Evolutionary conservation across 2,113 vertebrate species (phyloP).

Genomic region (Macaca mulatta): DNA sequence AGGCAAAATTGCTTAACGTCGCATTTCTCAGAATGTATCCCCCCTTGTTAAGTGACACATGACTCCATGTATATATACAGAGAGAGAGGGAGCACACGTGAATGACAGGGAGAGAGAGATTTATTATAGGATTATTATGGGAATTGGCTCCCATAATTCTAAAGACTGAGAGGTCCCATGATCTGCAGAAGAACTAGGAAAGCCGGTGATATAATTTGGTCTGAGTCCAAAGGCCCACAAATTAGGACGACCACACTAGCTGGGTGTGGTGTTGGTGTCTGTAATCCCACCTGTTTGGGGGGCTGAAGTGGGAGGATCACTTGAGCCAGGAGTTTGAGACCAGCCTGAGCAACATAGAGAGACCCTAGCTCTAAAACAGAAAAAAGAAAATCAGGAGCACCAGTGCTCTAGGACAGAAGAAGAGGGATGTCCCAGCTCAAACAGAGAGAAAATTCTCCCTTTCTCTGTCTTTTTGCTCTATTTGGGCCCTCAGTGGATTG

Average conservation of each 20-base stretch:
- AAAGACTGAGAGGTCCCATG: neutral
- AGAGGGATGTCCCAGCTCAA: neutral
- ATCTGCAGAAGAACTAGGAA: neutral
- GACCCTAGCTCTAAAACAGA: no score
- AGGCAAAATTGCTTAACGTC: neutral
- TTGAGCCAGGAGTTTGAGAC: no score
- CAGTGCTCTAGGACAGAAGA: neutral
- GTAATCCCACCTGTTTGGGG: no score
- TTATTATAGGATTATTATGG: neutral
- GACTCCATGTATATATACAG: neutral
- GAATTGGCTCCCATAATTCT: neutral
- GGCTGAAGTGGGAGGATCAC: no score
- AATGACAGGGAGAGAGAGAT: neutral
- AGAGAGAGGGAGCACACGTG: neutral
- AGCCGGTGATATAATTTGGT: neutral
- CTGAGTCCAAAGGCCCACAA: neutral
- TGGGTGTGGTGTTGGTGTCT: no score
- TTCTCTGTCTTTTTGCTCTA: neutral
- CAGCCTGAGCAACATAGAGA: no score
- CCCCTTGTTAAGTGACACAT: neutral
- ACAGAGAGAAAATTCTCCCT: neutral
- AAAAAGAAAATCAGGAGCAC: neutral
- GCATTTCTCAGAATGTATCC: neutral
- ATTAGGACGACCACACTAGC: no score
- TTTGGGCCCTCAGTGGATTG: neutral